phyloP scores from a whole-genome alignment of 2,113 vertebrate genomes.

The Microcebus jonahi region DNA sequence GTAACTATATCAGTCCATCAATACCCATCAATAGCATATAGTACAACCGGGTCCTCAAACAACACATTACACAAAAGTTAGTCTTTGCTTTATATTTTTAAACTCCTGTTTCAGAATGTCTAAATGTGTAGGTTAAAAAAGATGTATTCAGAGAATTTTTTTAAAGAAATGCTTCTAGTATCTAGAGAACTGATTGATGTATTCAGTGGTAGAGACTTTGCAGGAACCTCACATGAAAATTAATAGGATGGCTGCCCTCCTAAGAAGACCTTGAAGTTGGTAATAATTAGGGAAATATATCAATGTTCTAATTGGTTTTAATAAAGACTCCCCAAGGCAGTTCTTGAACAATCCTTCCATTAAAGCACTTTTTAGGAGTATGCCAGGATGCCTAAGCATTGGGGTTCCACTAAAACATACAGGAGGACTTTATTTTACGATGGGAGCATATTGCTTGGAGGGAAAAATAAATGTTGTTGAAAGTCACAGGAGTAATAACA shows the following conservation, averaged over 20 bases:
- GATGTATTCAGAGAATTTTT: conserved; percentile 54
- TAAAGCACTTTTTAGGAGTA: conserved; percentile 38
- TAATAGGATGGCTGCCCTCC: conserved; percentile 50
- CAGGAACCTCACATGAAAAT: conserved; percentile 75
- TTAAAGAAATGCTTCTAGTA: conserved; percentile 46
- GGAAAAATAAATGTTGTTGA: conserved; percentile 76
- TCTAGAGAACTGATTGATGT: conserved; percentile 72
- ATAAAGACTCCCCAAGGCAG: conserved; percentile 51
- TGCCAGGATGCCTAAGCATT: conserved; percentile 12
- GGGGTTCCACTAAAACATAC: conserved; percentile 73
- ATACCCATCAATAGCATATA: not conserved
- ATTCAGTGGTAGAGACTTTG: conserved; percentile 74
- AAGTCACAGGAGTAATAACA: conserved; percentile 71
- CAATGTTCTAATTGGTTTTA: conserved; percentile 74
- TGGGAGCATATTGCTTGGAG: conserved; percentile 39
- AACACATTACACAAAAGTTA: not conserved
- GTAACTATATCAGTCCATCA: not conserved
- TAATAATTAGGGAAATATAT: conserved; percentile 81
- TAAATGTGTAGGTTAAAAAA: conserved; percentile 69
- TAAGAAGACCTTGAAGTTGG: conserved; percentile 70
- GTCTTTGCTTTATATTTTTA: not conserved
- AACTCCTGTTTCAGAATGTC: conserved; percentile 60
- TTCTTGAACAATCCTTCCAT: conserved; percentile 71
- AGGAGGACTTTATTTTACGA: conserved; percentile 72
- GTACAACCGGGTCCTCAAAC: not conserved